Base-by-base conservation (phyloP, 2,888 invertebrate genomes). In the Phorcus lineatus region DNA sequence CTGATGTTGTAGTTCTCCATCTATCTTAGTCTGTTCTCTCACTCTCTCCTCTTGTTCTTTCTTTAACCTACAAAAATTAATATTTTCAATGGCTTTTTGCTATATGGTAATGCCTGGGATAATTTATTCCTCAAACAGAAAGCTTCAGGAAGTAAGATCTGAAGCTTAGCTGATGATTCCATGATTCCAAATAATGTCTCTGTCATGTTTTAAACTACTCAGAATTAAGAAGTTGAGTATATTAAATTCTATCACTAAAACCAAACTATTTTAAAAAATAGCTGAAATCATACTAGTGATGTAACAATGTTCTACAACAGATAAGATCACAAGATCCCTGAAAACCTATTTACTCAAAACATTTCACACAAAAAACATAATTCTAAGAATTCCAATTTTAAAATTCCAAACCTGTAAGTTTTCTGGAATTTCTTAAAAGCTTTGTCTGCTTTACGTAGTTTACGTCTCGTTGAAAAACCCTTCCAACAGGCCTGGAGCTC, bases 401-500 rank as follows among this genome's bases (percentile, higher is more conserved):
- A 24, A 19, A 52, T 2, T n/a, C 62, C 55, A 24, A 83, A 92
- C 92, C 92, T 91, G 86, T 90, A 93, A 16, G 86, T 87, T 79
- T 88, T 88, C 80, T 93, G 93, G 74, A 93, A 89, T 80, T 89
- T 91, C 16, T 90, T 86, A 53, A 93, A 90, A 6, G 90, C 89
- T 76, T 83, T 86, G 81, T 91, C 87, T 6, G 91, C 91, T 78
- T 87, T 88, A 24, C 86, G 81, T 13, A 93, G 85, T 79, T 87
- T 89, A 70, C 86, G 87, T 52, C 93, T 85, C 6, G 91, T 88
- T 0, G 85, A 81, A 54, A 84, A 90, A 28, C 92, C 92, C 81
- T 88, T 90, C 91, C 92, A 93, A 70, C 88, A 83, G 1, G 92
- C 90, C 82, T 93, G 93, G 47, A 93, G 92, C 31, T 88, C 81